A percentile compares a stretch with the other conserved stretches of the same genome.
Evolutionary conservation across 1,140 invertebrate species (phyloP).

Genomic region (Ceratina japonica): DNA sequence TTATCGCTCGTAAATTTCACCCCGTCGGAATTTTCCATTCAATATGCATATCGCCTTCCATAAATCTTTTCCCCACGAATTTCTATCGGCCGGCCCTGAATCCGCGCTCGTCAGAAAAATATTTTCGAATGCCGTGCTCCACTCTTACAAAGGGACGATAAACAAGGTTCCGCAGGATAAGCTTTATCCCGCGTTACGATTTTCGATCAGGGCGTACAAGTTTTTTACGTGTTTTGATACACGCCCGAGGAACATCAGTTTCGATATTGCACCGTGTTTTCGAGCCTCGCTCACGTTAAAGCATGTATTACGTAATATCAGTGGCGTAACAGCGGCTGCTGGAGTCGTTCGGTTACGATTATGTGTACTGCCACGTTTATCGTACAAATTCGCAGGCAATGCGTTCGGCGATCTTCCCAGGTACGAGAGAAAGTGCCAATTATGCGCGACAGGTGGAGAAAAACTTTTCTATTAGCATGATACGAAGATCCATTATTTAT

Average conservation of each 20-base stretch:
- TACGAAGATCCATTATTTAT: background rate
- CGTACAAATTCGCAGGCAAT: conserved; percentile 5
- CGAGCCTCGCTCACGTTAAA: conserved; percentile 15
- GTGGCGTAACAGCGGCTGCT: conserved; percentile 42
- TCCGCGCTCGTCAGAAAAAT: background rate
- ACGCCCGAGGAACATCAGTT: conserved; percentile 32
- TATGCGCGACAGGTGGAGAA: no score
- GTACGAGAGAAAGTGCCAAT: background rate
- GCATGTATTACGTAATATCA: conserved; percentile 24
- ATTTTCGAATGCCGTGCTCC: background rate
- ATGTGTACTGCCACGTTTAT: conserved; percentile 19
- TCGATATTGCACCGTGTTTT: conserved; percentile 46
- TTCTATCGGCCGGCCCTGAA: background rate
- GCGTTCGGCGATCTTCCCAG: background rate
- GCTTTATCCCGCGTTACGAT: conserved; percentile 6
- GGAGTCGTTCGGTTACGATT: conserved; percentile 21
- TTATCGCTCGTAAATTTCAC: conserved; percentile 32
- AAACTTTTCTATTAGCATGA: background rate
- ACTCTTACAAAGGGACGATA: background rate
- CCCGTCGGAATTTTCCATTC: background rate
- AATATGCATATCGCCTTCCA: conserved; percentile 23
- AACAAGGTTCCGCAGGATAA: background rate
- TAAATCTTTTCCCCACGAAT: conserved; percentile 5
- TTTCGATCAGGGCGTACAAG: conserved; percentile 27
- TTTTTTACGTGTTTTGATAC: conserved; percentile 27